Conservation (phyloP, 1,140 invertebrate genomes). For the Druon quercuslanigerum region DNA sequence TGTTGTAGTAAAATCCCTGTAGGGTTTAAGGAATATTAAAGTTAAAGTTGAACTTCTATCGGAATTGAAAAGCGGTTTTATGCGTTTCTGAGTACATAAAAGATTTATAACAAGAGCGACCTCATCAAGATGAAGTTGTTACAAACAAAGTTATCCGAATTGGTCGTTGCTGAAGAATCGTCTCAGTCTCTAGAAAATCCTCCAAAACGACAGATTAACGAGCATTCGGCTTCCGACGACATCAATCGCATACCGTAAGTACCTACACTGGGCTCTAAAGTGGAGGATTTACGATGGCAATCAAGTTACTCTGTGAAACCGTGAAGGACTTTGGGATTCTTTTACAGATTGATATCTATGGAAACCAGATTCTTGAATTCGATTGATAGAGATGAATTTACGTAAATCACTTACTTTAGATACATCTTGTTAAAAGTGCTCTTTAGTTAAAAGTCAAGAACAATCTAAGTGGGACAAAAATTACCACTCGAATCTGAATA, state of each 20-base stretch:
- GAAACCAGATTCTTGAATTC: constrained; percentile 50
- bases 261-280: constrained; percentile 48
- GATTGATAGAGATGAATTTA: constrained; percentile 42
- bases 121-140: background rate
- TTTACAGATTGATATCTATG: constrained; percentile 54
- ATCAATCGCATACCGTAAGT: constrained; percentile 44
- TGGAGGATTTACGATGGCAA: constrained; percentile 52
- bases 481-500: no score
- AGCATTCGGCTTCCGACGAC: constrained; percentile 43
- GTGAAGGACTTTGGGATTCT: constrained; percentile 51
- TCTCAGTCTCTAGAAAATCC: constrained; percentile 46
- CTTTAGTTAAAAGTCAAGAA: no score
- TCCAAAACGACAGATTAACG: constrained; percentile 45
- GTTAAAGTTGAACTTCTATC: no score
- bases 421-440: no score
- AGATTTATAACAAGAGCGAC: background rate
- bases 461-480: no score
- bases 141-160: background rate
- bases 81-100: background rate
- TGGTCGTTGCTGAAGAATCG: constrained; percentile 31
- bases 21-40: no score
- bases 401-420: background rate
- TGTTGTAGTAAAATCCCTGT: no score
- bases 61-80: no score
- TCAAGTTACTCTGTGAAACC: constrained; percentile 46